Percentiles rank a stretch among this genome's conserved stretches.
Conservation (phyloP, 2,888 invertebrate species). For the Synergus laeviventris region DNA sequence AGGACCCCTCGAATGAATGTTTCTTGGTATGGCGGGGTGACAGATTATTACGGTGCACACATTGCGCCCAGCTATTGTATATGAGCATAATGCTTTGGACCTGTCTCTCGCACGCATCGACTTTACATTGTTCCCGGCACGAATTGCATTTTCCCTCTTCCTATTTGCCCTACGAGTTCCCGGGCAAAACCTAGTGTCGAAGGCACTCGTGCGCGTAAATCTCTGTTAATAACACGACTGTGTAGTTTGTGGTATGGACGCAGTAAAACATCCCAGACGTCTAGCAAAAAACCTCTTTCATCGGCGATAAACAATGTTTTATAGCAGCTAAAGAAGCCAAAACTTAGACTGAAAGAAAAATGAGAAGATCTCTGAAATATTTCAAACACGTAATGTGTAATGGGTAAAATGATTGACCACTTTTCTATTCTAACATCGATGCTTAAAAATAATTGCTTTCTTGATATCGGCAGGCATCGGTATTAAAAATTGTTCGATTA, state of each 20-base stretch:
- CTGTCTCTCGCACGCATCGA: constrained; percentile 69
- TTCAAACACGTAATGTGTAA: too few species aligned
- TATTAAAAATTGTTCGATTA: too few species aligned
- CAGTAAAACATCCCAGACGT: background rate
- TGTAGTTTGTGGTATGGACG: constrained; percentile 11
- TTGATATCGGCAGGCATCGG: too few species aligned
- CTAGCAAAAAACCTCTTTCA: background rate
- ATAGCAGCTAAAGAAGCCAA: too few species aligned
- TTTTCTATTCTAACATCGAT: too few species aligned
- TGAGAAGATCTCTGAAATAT: background rate
- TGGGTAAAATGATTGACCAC: too few species aligned
- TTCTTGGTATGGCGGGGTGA: constrained; percentile 61
- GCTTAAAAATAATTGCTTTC: too few species aligned
- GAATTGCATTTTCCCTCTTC: constrained; percentile 63
- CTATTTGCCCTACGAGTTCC: constrained; percentile 51
- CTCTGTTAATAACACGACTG: constrained; percentile 45
- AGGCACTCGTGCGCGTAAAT: constrained; percentile 53
- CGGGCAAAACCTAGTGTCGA: constrained; percentile 55
- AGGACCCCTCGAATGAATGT: constrained; percentile 43
- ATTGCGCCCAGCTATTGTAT: constrained; percentile 60
- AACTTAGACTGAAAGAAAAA: background rate
- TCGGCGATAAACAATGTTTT: background rate
- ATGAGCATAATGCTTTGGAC: constrained; percentile 67
- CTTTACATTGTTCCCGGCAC: constrained; percentile 65
- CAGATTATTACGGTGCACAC: constrained; percentile 67